Base-by-base conservation (phyloP, 1,140 invertebrate species). In the Leptinotarsa lineolata region DNA sequence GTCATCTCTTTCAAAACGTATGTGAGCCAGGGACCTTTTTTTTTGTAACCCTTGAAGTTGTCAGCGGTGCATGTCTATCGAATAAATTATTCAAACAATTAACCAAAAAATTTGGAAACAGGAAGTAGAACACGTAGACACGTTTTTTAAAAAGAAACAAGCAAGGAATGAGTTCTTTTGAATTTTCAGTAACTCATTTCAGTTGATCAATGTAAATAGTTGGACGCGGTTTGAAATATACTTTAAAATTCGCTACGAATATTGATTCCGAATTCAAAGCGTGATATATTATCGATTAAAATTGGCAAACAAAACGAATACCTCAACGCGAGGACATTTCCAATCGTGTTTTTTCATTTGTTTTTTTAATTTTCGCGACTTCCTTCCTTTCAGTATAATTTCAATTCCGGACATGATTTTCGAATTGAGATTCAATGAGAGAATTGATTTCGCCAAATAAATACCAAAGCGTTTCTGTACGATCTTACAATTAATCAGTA, bases 241-340 rank as follows among this genome's bases (percentile, higher is more conserved):
- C 48, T 54, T 54, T 0, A 54, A 16, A n/a, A 16, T 54, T 54
- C n/a, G 16, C 13, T 16, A 16, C 15, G 48, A 54, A 54, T 54
- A 54, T 54, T 5, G 15, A 18, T 54, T 54, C 1, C 15, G n/a
- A 54, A 54, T 54, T 54, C 48, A 54, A 54, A 54, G n/a, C 48
- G 48, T 54, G n/a, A 15, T 54, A 18, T n/a, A 16, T 54, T 6
- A 18, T 54, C n/a, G n/a, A 54, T 54, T 54, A 18, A 54, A 54
- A 54, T 54, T 54, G 48, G 48, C 48, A 54, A 54, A 54, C 48
- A 54, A 54, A 54, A 54, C 48, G n/a, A 54, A 54, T 54, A 18
- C 48, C 48, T n/a, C 15, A 18, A 54, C n/a, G 48, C 48, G n/a
- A 54, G 48, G 48, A 54, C n/a, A 54, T 54, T 54, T 54, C 15